Evolutionary conservation across 1,140 invertebrate species (phyloP).

Genomic region (Papilio machaon): DNA sequence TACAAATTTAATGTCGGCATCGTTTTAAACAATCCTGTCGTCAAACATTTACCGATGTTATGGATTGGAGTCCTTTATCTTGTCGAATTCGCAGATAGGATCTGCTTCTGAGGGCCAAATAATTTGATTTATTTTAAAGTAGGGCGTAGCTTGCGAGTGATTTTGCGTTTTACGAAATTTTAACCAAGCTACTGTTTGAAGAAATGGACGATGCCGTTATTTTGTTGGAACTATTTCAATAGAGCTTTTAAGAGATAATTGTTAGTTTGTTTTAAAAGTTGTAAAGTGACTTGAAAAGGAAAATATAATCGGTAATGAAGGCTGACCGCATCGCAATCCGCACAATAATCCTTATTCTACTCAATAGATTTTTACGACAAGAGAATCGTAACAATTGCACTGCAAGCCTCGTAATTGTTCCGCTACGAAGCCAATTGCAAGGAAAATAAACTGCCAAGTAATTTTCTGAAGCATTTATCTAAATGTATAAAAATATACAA

Average conservation of each 20-base stretch:
- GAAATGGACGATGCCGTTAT: not conserved
- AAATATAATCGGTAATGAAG: constrained; percentile 4
- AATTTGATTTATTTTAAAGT: constrained; percentile 23
- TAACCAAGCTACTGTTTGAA: not conserved
- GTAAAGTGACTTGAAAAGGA: not conserved
- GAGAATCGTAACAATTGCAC: constrained; percentile 26
- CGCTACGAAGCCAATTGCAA: constrained; percentile 20
- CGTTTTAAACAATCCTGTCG: constrained; percentile 44
- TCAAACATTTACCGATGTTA: constrained; percentile 44
- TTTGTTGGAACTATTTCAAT: not conserved
- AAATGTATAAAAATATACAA: not conserved
- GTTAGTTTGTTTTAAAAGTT: not conserved
- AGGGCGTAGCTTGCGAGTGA: not conserved
- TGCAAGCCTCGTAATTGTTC: constrained; percentile 24
- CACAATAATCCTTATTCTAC: constrained; percentile 23
- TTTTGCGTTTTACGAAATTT: constrained; percentile 3
- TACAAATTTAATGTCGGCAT: constrained; percentile 43
- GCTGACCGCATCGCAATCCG: constrained; percentile 19
- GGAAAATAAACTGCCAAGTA: constrained; percentile 11
- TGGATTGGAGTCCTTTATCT: constrained; percentile 39
- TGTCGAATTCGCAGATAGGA: constrained; percentile 33
- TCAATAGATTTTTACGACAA: constrained; percentile 28
- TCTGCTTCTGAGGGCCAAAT: constrained; percentile 4
- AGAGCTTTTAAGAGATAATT: constrained; percentile 1
- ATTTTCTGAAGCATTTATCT: constrained; percentile 17